A percentile compares a stretch with the other conserved stretches of the same genome.
Conservation (phyloP, 1,140 invertebrate species). For the Pachyrhynchus sulphureomaculatus region DNA sequence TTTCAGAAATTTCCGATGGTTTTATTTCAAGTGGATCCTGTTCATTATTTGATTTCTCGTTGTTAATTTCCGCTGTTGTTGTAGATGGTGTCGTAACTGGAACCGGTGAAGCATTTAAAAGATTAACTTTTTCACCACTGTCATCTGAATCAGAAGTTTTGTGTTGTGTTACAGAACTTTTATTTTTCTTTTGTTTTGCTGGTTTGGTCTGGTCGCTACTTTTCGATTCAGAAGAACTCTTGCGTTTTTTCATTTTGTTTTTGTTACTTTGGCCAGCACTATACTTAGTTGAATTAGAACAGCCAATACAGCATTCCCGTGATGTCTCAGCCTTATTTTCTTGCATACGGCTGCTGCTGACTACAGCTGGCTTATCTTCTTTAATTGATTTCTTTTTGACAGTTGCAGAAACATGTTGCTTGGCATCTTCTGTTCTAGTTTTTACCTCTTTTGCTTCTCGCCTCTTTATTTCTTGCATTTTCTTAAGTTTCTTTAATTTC, state of each 20-base stretch:
- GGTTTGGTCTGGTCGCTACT: no score
- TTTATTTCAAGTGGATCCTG: background rate
- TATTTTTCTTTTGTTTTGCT: constrained; percentile 1
- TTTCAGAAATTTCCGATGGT: background rate
- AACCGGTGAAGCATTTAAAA: no score
- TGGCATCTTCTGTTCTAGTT: constrained; percentile 1
- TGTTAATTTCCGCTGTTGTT: background rate
- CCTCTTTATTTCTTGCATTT: constrained; percentile 21
- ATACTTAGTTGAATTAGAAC: no score
- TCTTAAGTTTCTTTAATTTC: constrained; percentile 35
- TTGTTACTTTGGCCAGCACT: no score
- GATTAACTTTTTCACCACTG: no score
- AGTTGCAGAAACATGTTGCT: background rate
- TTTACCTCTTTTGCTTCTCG: background rate
- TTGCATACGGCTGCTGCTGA: background rate
- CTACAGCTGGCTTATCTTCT: background rate
- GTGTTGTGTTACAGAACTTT: background rate
- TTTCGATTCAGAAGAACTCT: background rate
- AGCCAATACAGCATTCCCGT: no score
- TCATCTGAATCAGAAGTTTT: no score
- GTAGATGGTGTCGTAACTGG: background rate
- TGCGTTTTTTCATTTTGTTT: no score
- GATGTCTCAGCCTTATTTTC: no score
- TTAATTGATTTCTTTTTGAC: background rate
- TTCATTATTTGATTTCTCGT: background rate